Percentiles rank a stretch among this genome's conserved stretches.
Evolutionary conservation across 2,113 vertebrate species (phyloP).

Genomic region (Bubalus kerabau): DNA sequence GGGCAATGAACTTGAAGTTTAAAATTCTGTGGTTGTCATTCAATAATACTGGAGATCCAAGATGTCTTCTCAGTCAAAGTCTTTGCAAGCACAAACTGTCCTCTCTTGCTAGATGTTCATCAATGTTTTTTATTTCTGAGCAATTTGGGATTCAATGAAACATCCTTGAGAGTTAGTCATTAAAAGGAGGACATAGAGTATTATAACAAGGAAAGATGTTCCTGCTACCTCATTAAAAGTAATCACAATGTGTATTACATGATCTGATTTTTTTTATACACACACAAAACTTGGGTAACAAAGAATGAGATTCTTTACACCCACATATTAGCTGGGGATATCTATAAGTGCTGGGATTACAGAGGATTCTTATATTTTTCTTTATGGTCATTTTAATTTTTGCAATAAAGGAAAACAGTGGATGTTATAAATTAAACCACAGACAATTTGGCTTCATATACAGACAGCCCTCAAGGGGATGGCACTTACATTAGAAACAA

Average conservation of each 20-base stretch:
- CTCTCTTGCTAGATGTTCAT: neutral
- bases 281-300: neutral
- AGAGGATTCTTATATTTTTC: neutral
- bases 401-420: neutral
- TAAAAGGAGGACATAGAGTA: neutral
- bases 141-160: neutral
- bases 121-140: neutral
- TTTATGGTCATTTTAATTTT: neutral
- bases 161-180: neutral
- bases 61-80: constrained; percentile 3
- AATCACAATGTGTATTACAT: neutral
- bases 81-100: neutral
- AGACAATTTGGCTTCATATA: constrained; percentile 28
- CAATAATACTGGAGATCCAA: constrained; percentile 11
- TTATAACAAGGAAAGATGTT: neutral
- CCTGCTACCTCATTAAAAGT: neutral
- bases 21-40: neutral
- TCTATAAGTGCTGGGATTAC: neutral
- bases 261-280: neutral
- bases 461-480: neutral
- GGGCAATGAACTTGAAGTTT: neutral
- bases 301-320: neutral
- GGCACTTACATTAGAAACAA: neutral
- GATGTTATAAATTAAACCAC: constrained; percentile 18
- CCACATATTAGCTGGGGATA: neutral